Percentiles rank a stretch among this genome's conserved stretches.
Evolutionary conservation across 1,140 invertebrate species (phyloP).

Genomic region (Metaphire vulgaris): DNA sequence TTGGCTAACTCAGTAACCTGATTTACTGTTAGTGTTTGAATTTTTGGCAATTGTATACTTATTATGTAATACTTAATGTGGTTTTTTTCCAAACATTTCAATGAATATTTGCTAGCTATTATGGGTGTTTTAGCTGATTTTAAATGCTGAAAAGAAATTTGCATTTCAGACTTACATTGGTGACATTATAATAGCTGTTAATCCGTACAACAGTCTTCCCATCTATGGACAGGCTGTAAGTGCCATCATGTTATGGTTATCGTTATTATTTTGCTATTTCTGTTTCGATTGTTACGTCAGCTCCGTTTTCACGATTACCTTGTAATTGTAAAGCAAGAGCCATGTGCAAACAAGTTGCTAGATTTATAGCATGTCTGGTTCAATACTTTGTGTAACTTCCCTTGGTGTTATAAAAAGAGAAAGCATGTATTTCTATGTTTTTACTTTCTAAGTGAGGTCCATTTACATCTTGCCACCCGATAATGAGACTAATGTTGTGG

Average conservation of each 20-base stretch:
- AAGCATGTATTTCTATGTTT: not conserved
- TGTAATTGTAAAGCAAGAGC: not conserved
- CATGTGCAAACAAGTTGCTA: not conserved
- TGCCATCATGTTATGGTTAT: slow-evolving; percentile 39
- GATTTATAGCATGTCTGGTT: not conserved
- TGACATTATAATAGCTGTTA: slow-evolving; percentile 70
- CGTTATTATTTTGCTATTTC: not conserved
- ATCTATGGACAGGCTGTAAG: slow-evolving; percentile 68
- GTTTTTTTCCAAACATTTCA: too few relatives aligned
- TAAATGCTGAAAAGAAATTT: too few relatives aligned
- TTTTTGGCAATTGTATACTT: too few relatives aligned
- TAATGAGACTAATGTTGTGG: too few relatives aligned
- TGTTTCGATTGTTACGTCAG: too few relatives aligned
- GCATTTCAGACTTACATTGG: slow-evolving; percentile 74
- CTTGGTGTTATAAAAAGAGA: not conserved
- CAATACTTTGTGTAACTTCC: not conserved
- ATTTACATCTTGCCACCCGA: too few relatives aligned
- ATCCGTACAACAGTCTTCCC: slow-evolving; percentile 69
- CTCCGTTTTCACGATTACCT: not conserved
- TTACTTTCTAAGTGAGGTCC: too few relatives aligned
- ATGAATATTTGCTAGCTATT: too few relatives aligned
- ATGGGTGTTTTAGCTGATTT: too few relatives aligned
- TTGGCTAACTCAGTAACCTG: too few relatives aligned
- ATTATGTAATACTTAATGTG: too few relatives aligned
- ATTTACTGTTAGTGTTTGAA: too few relatives aligned